A percentile compares a stretch with the other conserved stretches of the same genome.
phyloP scores from a whole-genome alignment of 2,797 vertebrate genomes.

The Premnoplex brunnescens region DNA sequence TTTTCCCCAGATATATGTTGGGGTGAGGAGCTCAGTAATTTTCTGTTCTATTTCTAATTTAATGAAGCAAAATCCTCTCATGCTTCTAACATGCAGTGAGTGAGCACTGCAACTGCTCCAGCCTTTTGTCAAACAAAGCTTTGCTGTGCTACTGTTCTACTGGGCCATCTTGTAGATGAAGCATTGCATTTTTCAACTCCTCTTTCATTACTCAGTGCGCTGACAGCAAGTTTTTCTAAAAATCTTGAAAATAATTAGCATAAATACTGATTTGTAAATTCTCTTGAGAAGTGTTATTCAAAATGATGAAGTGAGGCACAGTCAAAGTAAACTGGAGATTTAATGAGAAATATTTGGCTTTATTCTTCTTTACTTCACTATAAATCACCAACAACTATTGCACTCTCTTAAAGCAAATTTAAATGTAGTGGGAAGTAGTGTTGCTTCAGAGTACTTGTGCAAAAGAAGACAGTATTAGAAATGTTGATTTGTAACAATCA shows the following conservation, averaged over 20 bases:
- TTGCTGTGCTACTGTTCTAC: background rate
- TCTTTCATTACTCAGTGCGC: background rate
- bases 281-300: background rate
- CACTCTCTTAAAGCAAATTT: background rate
- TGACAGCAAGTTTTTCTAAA: background rate
- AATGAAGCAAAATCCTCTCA: background rate
- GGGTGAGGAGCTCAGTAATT: background rate
- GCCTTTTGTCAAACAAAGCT: background rate
- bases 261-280: background rate
- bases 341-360: background rate
- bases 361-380: background rate
- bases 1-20: background rate
- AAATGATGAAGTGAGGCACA: background rate
- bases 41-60: background rate
- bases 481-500: background rate
- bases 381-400: background rate
- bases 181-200: background rate
- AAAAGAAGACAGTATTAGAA: background rate
- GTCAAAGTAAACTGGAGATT: background rate
- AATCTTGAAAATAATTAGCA: background rate
- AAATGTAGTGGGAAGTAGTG: background rate
- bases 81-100: background rate
- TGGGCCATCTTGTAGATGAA: background rate
- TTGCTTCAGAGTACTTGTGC: background rate
- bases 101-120: background rate